Evolutionary conservation across 2,888 invertebrate species (phyloP).

Genomic region (Hypercompe scribonia): DNA sequence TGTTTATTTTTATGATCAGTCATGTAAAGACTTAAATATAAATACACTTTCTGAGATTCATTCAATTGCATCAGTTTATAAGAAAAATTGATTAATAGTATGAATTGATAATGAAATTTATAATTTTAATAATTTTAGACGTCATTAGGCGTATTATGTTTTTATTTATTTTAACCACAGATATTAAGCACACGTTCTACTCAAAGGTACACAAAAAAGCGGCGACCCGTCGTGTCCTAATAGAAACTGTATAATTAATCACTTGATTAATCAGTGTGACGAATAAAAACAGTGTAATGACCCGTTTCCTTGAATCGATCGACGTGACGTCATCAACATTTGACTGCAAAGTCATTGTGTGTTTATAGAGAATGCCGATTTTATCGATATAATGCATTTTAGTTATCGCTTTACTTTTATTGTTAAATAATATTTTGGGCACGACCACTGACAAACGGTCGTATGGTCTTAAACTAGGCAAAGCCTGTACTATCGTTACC

Average conservation of each 20-base stretch:
- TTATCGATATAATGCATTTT: slow-evolving; percentile 63
- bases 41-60: not conserved
- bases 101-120: slow-evolving; percentile 20
- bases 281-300: slow-evolving; percentile 86
- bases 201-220: slow-evolving; percentile 67
- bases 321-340: slow-evolving; percentile 82
- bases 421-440: slow-evolving; percentile 20
- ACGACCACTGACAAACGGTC: not conserved
- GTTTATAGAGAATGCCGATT: slow-evolving; percentile 61
- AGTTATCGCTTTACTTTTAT: slow-evolving; percentile 32
- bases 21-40: not conserved
- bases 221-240: slow-evolving; percentile 71
- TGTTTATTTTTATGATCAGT: slow-evolving; percentile 13
- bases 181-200: slow-evolving; percentile 56
- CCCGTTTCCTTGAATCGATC: slow-evolving; percentile 85
- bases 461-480: not conserved
- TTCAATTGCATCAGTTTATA: slow-evolving; percentile 12
- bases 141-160: slow-evolving; percentile 42
- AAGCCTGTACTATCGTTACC: not conserved
- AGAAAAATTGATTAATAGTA: slow-evolving; percentile 9
- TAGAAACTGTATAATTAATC: slow-evolving; percentile 85
- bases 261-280: slow-evolving; percentile 86
- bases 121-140: slow-evolving; percentile 34
- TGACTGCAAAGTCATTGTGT: slow-evolving; percentile 79
- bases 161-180: slow-evolving; percentile 53